Conservation (phyloP, 2,888 invertebrate genomes). For the Sturmia bella region DNA sequence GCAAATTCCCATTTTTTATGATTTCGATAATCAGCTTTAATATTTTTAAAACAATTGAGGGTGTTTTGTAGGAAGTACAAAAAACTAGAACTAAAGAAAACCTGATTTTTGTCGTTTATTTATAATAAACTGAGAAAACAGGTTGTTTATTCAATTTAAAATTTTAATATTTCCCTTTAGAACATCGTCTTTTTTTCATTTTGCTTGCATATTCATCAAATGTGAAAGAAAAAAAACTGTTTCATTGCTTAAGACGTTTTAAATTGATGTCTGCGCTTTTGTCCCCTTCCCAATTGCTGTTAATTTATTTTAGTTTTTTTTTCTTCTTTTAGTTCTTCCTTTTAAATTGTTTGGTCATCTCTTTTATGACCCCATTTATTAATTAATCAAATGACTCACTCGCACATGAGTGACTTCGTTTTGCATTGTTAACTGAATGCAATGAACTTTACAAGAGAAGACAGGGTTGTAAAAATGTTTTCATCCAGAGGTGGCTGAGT, state of each 20-base stretch:
- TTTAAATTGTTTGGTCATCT: conserved; percentile 60
- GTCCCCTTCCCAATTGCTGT: conserved; percentile 36
- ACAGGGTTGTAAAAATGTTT: conserved; percentile 3
- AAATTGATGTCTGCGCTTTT: conserved; percentile 1
- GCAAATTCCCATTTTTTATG: background rate
- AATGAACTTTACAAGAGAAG: conserved; percentile 1
- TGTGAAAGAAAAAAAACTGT: background rate
- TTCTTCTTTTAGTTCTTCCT: conserved; percentile 27
- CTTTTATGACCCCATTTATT: conserved; percentile 48
- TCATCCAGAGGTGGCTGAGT: no score
- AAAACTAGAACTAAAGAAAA: background rate
- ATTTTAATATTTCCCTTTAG: conserved; percentile 21
- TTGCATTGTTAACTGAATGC: conserved; percentile 39
- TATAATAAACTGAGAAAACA: background rate
- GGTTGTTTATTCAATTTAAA: background rate
- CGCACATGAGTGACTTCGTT: conserved; percentile 26
- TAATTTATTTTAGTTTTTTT: conserved; percentile 14
- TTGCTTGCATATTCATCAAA: background rate
- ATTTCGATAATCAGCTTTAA: background rate
- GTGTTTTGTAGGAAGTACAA: conserved; percentile 12
- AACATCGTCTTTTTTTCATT: background rate
- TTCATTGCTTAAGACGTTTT: background rate
- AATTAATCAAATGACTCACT: conserved; percentile 49
- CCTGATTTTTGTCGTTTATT: no score
- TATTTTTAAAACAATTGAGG: conserved; percentile 27